Percentiles rank a stretch among this genome's conserved stretches.
These are phyloP conservation scores for Elgaria multicarinata DNA, from an alignment of 2,113 vertebrate species.

Conservation along the genomic window DNA sequence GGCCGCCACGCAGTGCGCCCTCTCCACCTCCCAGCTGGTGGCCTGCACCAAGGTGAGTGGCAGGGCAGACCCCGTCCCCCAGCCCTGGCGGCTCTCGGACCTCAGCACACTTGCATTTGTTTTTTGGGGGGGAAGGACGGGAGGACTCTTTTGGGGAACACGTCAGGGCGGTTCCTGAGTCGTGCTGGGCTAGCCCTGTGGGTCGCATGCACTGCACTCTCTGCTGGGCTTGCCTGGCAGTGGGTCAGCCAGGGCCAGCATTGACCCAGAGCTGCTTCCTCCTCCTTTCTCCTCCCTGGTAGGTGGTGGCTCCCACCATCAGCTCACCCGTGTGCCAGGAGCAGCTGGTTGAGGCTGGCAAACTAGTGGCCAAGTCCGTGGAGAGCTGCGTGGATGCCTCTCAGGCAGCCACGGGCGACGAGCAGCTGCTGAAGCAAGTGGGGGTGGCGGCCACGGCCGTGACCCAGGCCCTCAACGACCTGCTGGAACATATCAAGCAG, in stretches of 20 bases:
- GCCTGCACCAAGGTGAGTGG: slow-evolving; percentile 93
- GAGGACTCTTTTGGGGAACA: no score
- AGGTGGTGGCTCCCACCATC: slow-evolving; percentile 98
- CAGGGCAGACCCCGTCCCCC: no score
- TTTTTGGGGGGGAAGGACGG: no score
- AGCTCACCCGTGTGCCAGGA: slow-evolving; percentile 97
- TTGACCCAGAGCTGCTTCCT: fast-evolving
- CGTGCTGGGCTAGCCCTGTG: no score
- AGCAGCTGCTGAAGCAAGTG: slow-evolving; percentile 93
- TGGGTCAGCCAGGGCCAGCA: no score
- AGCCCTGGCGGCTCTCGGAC: fast-evolving
- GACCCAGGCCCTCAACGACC: slow-evolving; percentile 93
- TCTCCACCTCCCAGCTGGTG: slow-evolving; percentile 96
- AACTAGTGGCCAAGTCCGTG: slow-evolving; percentile 94
- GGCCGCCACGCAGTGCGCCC: slow-evolving; percentile 94
- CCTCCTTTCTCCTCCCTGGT: slow-evolving; percentile 10
- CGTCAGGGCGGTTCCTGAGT: no score
- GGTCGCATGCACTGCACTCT: no score
- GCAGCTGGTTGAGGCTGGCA: slow-evolving; percentile 93
- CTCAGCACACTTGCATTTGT: neutral
- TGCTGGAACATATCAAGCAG: slow-evolving; percentile 95
- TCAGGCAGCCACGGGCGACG: slow-evolving; percentile 88
- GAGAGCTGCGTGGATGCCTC: slow-evolving; percentile 96
- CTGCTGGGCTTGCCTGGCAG: neutral
- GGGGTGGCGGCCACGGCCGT: slow-evolving; percentile 91